phyloP scores from a whole-genome alignment of 2,888 invertebrate genomes.

The Leistus spinibarbis region DNA sequence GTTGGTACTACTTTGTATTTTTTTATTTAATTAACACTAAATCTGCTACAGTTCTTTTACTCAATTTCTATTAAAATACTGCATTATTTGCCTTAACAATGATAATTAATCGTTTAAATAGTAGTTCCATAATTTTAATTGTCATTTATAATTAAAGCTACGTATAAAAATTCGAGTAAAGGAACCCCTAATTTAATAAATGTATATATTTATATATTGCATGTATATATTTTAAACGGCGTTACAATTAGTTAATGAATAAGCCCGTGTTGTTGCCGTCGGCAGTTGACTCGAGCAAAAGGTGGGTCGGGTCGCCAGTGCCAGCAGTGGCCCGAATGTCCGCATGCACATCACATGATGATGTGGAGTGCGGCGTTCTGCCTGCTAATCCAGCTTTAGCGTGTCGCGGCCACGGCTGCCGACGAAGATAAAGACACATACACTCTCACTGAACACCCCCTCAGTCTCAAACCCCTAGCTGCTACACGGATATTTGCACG shows the following conservation, averaged over 20 bases:
- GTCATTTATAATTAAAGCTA: no score
- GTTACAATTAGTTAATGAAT: not conserved
- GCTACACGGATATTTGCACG: not conserved
- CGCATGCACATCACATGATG: not conserved
- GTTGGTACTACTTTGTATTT: not conserved
- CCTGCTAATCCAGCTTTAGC: slow-evolving; percentile 38
- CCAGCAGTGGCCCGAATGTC: not conserved
- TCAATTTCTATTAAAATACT: not conserved
- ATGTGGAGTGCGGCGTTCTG: slow-evolving; percentile 8
- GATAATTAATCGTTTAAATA: no score
- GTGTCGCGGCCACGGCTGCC: slow-evolving; percentile 38
- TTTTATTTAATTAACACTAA: not conserved
- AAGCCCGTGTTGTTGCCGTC: not conserved
- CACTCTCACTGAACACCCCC: slow-evolving; percentile 15
- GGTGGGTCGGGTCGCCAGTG: not conserved
- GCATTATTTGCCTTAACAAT: no score
- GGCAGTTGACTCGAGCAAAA: not conserved
- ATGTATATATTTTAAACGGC: not conserved
- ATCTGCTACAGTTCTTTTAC: not conserved
- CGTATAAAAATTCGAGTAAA: no score
- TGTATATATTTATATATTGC: no score
- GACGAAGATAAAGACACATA: slow-evolving; percentile 36
- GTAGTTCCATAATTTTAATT: no score
- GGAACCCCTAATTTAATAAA: no score
- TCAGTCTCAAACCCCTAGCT: not conserved